These are phyloP conservation scores for Asobara japonica DNA, from an alignment of 1,140 invertebrate genomes.

Conservation along the genomic window DNA sequence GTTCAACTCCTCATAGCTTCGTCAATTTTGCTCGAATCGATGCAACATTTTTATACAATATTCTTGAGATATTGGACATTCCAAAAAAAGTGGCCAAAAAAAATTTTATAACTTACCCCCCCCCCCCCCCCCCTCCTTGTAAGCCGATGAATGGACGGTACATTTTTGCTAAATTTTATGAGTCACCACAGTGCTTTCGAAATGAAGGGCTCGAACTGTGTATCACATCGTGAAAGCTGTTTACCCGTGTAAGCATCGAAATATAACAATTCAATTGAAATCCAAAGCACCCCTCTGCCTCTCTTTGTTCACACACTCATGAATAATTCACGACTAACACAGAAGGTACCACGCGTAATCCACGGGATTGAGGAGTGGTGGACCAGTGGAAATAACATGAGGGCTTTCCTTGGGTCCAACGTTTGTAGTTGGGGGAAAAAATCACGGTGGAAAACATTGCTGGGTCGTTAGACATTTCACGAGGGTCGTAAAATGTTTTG, in stretches of 20 bases:
- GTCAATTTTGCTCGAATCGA: too few species aligned
- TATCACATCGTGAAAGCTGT: not conserved
- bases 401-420: not conserved
- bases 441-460: not conserved
- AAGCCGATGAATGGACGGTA: too few species aligned
- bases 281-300: not conserved
- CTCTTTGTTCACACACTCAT: conserved; percentile 3
- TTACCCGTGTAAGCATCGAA: not conserved
- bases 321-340: conserved; percentile 11
- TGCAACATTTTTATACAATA: too few species aligned
- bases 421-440: conserved; percentile 1
- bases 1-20: too few species aligned
- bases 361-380: not conserved
- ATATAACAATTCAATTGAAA: not conserved
- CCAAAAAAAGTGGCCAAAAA: too few species aligned
- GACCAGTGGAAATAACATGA: not conserved
- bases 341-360: not conserved
- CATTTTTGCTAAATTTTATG: not conserved
- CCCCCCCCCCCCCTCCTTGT: too few species aligned
- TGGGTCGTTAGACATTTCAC: not conserved
- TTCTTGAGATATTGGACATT: too few species aligned
- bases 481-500: not conserved
- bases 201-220: not conserved
- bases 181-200: not conserved
- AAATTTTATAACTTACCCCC: too few species aligned